phyloP scores from a whole-genome alignment of 2,113 vertebrate species.

The Acrocephalus arundinaceus region DNA sequence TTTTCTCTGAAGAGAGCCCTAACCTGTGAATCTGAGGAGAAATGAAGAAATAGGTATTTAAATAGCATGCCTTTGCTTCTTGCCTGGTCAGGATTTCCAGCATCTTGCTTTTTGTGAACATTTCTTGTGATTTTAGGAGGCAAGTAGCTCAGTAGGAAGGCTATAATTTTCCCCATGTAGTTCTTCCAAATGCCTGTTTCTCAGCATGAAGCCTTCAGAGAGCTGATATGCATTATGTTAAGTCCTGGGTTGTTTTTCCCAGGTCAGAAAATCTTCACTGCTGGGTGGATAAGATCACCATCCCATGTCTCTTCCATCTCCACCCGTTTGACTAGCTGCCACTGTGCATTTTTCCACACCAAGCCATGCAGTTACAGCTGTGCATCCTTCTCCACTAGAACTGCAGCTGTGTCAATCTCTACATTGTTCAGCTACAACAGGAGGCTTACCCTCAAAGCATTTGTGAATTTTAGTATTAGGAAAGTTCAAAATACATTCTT shows the following conservation, averaged over 20 bases:
- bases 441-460: not conserved
- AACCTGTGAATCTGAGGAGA: not conserved
- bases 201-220: not conserved
- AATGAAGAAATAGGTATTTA: not conserved
- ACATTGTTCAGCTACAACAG: not conserved
- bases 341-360: not conserved
- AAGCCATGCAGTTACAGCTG: not conserved
- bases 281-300: not conserved
- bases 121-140: not conserved
- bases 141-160: not conserved
- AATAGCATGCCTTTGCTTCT: not conserved
- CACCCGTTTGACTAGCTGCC: not conserved
- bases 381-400: not conserved
- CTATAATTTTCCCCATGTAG: not conserved
- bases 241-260: not conserved
- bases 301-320: not conserved
- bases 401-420: not conserved
- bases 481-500: not conserved
- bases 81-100: not conserved
- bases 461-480: not conserved
- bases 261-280: not conserved
- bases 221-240: fast-evolving
- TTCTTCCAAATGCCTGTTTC: not conserved
- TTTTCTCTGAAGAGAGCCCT: not conserved
- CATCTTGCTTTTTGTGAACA: not conserved